phyloP scores from a whole-genome alignment of 2,113 vertebrate genomes.

The Sceloporus tristichus region DNA sequence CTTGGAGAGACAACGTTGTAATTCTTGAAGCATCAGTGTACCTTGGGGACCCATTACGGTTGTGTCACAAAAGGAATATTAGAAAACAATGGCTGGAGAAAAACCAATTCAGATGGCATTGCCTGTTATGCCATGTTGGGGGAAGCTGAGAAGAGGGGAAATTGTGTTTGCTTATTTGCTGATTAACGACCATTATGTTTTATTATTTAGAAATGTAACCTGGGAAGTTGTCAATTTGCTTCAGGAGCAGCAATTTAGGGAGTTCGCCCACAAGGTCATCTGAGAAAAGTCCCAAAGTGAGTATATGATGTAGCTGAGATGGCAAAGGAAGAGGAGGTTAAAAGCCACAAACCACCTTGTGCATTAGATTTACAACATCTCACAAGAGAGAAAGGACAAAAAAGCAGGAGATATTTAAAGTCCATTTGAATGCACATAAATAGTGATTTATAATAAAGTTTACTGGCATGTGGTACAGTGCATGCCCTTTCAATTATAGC shows the following conservation, averaged over 20 bases:
- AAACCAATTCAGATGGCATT: constrained; percentile 23
- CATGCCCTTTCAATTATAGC: constrained; percentile 30
- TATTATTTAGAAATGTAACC: neutral
- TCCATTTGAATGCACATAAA: constrained; percentile 9
- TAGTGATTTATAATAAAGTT: constrained; percentile 39
- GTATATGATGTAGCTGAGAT: neutral
- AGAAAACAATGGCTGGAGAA: constrained; percentile 7
- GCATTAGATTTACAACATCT: neutral
- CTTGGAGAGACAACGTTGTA: constrained; percentile 29
- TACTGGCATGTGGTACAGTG: neutral
- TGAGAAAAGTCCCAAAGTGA: neutral
- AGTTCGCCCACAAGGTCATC: neutral
- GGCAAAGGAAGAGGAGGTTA: neutral
- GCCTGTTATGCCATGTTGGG: neutral
- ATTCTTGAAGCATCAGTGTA: constrained; percentile 37
- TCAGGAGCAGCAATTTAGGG: neutral
- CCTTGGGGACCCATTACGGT: constrained; percentile 36
- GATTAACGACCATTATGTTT: neutral
- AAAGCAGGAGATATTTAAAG: constrained; percentile 18
- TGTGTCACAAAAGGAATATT: constrained; percentile 51
- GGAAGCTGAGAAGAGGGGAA: neutral
- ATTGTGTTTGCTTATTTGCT: neutral
- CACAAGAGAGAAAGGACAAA: neutral
- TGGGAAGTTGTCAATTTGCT: neutral
- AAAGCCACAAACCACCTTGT: constrained; percentile 1